Evolutionary conservation across 2,113 vertebrate genomes (phyloP), one percentile per base, ranked within the genome.

Genomic region (Psophia crepitans): DNA sequence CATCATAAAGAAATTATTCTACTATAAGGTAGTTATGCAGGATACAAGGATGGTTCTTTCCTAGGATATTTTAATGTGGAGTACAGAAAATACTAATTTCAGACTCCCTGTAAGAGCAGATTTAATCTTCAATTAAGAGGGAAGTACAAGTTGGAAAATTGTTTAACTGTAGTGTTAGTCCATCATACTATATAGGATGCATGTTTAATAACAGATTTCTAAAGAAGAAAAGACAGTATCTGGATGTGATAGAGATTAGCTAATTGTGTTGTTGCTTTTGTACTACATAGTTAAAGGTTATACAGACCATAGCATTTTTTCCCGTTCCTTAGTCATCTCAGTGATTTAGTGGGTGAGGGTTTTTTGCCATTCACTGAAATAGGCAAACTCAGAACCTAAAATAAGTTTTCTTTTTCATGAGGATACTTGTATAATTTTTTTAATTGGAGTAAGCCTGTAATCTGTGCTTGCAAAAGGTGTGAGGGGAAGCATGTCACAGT

Each of bases 21-120:
- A 64, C n/a, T n/a, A 0, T 33, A 12, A 71, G 8, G 5, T 27
- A 66, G 16, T 54, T 70, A 7, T 0, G 0, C 16, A 8, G 30
- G 30, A 28, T 39, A 7, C 5, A 19, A 8, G 35, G 6, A 7
- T 90, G 9, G 8, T 54, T 64, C 5, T 27, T 12, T 15, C 4
- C 7, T 48, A 39, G 17, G 5, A 9, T 56, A 24, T 11, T 3
- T 70, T 73, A 35, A 27, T 10, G 4, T 35, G 46, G 9, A 54
- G 4, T 71, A 39, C 9, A 51, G 23, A 43, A 90, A 35, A 6
- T 35, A 33, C 15, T 60, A 28, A 30, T 53, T 89, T 83, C 4
- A 49, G 13, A 32, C 3, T 64, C 8, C 9, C 4, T 48, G 3
- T 53, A 65, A 68, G 8, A 7, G 9, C 11, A 7, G 43, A 23